Evolutionary conservation across 2,797 vertebrate species (phyloP), one percentile per base, ranked within the genome.

Genomic region (Hoplostethus atlanticus): DNA sequence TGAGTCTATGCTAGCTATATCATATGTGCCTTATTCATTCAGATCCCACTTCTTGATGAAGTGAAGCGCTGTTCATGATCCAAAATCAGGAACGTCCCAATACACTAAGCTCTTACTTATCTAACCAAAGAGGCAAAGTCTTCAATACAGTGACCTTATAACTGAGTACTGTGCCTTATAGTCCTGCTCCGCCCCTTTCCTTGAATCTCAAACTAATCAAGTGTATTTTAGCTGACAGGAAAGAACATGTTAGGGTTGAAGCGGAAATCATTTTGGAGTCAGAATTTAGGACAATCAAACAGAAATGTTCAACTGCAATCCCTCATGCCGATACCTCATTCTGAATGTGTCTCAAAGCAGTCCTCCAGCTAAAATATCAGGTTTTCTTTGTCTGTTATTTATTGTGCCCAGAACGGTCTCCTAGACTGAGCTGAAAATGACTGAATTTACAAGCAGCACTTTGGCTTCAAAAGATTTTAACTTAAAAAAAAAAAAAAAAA

Each of bases 401-500:
- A 52, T 69, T 78, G n/a, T 72, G 46, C 71, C 87, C 71, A 64
- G 38, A 77, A 84, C 53, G 28, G 73, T 84, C 78, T 72, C 73
- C 25, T 68, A 75, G 73, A 80, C 83, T 78, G 70, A 84, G 75
- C 86, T 89, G 82, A 79, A 93, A 91, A 91, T 89, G 87, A 93
- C 92, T 92, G 89, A 94, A 92, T 89, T 21, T 81, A 81, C 66
- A 80, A 91, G 85, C 85, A 91, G 91, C 93, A 94, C 92, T 94
- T 94, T 90, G 89, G 86, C 81, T 89, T 78, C 25, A 79, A 65
- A 64, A 73, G 42, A 77, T 82, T 86, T 76, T 81, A 83, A 61
- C 50, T 71, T 50, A 25, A 64, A 53, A 42, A 36, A 62, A 48
- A 63, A 52, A 46, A 16, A 44, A 63, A 46, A 79, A 83, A 87